Evolutionary conservation across 2,113 vertebrate species (phyloP), one percentile per base, ranked within the genome.

Genomic region (Procavia capensis): DNA sequence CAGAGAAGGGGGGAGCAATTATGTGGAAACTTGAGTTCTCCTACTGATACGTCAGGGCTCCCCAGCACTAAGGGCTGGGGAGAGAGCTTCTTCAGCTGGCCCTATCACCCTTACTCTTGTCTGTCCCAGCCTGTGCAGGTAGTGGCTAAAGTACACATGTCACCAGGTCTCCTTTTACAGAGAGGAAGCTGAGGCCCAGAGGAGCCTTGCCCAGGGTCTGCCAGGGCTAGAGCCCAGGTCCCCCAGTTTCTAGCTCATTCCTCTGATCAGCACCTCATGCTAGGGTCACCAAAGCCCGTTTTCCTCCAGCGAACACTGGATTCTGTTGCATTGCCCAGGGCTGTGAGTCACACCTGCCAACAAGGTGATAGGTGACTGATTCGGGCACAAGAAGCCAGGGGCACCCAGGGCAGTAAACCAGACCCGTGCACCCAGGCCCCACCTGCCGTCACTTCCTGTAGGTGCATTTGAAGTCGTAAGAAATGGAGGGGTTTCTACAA

Each of bases 251-350:
- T 17, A 29, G 80, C 13, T 50, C 27, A 4, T 27, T 43, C 39
- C 14, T 13, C 39, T 43, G 10, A 6, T 41, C 34, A 0, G 20
- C 5, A 27, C 13, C 85, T 34, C 43, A 11, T 0, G 20, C 84
- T 85, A 41, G 96, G 87, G 83, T 97, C 96, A 75, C 94, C 90
- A 66, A 97, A 98, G 85, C 79, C 95, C 84, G 5, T 97, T 94
- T 70, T 88, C 41, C 95, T 95, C 79, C 93, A 68, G 19, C 96
- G 92, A 88, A 86, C 89, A 93, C 89, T 86, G 98, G 98, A 96
- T 31, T 95, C 43, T 89, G 50, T 92, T 96, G 95, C 78, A 36
- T 25, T 31, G 74, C 82, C 72, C 45, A 1, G 41, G 61, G 72
- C 64, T 24, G 1, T 0, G 3, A 6, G 2, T 80, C 34, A 6